These are phyloP conservation scores for Thymallus thymallus DNA, from an alignment of 2,113 vertebrate genomes.

Conservation along the genomic window DNA sequence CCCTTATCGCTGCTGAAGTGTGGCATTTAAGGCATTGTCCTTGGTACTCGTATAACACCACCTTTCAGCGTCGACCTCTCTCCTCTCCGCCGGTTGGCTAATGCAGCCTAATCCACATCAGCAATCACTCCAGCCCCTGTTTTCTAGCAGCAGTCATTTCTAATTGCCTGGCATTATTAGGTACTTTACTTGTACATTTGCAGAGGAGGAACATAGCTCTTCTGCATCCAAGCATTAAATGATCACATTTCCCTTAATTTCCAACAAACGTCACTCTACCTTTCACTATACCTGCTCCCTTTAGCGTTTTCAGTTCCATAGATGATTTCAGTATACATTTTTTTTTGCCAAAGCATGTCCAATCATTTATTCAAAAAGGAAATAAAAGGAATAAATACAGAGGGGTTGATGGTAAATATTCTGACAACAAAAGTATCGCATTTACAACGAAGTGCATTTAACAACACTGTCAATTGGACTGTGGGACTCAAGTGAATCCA, in stretches of 20 bases:
- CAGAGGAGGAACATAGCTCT: constrained; percentile 74
- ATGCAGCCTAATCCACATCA: constrained; percentile 72
- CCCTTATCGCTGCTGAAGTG: constrained; percentile 72
- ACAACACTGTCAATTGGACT: constrained; percentile 56
- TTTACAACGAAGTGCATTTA: constrained; percentile 52
- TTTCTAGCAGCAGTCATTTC: constrained; percentile 67
- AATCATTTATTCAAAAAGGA: constrained; percentile 47
- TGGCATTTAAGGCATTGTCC: constrained; percentile 77
- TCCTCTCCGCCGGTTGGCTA: constrained; percentile 60
- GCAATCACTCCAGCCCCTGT: constrained; percentile 68
- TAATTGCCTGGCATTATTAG: constrained; percentile 80
- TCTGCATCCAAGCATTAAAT: constrained; percentile 80
- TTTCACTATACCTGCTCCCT: constrained; percentile 25
- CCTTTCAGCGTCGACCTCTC: constrained; percentile 64
- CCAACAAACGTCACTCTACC: constrained; percentile 54
- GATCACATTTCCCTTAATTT: constrained; percentile 77
- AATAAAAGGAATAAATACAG: constrained; percentile 53
- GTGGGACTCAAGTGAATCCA: constrained; percentile 49
- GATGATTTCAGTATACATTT: constrained; percentile 56
- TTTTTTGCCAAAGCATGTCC: constrained; percentile 30
- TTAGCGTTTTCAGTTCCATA: constrained; percentile 42
- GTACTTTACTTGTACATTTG: constrained; percentile 79
- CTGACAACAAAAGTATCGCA: constrained; percentile 58
- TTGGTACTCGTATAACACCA: constrained; percentile 67
- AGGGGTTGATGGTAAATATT: constrained; percentile 59